phyloP scores from a whole-genome alignment of 2,113 vertebrate species.

The Patagioenas fasciata region DNA sequence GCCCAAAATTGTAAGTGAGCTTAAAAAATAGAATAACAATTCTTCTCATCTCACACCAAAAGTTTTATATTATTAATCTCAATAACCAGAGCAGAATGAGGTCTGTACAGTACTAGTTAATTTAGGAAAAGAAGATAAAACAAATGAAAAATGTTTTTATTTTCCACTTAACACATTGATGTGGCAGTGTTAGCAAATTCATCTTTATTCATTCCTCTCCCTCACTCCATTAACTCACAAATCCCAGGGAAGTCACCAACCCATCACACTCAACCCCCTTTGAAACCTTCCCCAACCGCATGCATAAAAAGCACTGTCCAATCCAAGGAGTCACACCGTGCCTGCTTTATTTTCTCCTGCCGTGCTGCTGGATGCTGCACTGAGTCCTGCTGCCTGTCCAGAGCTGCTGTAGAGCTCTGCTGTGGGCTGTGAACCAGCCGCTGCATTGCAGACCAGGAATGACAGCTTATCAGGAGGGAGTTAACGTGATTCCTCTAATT shows the following conservation, averaged over 20 bases:
- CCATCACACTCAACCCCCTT: background rate
- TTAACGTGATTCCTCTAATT: background rate
- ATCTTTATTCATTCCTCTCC: background rate
- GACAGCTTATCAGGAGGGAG: constrained; percentile 5
- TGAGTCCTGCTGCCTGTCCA: background rate
- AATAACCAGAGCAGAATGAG: background rate
- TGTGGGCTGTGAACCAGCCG: background rate
- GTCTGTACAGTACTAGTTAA: background rate
- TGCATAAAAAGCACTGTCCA: background rate
- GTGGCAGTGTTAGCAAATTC: background rate
- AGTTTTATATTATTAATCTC: constrained; percentile 34
- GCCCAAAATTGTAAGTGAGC: constrained; percentile 27
- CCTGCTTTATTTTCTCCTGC: background rate
- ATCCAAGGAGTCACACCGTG: background rate
- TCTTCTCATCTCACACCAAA: background rate
- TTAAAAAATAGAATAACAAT: constrained; percentile 21
- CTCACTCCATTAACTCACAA: background rate
- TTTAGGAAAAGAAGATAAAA: background rate
- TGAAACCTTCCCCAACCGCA: background rate
- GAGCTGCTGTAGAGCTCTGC: background rate
- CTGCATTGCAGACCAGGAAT: background rate
- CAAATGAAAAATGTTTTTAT: background rate
- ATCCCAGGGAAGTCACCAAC: background rate
- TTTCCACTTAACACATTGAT: background rate
- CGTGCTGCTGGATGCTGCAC: background rate